Base-by-base conservation (phyloP, 1,140 invertebrate species). In the Pogonus chalceus region DNA sequence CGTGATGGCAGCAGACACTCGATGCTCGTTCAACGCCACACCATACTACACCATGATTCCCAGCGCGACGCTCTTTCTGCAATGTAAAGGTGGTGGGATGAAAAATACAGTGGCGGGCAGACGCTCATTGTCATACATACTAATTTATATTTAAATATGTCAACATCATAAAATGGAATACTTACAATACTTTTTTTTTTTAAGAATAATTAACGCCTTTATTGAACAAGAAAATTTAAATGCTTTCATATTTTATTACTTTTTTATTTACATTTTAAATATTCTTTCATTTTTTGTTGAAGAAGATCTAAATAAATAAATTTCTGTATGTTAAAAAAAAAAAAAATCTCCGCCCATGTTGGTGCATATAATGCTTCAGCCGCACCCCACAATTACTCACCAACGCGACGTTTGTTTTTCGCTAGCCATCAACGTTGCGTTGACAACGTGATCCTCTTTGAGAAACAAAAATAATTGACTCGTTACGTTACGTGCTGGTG, bases 381-480 rank as follows among this genome's bases (percentile, higher is more conserved):
- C 26, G 14, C 26, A 18, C 9, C 37, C 37, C 4, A 16, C 37
- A 43, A 43, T 43, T 43, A 43, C 37, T 43, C 37, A 43, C 18
- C 7, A 16, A 31, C 7, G 18, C 18, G 18, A 43, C 37, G 18
- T 43, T 43, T 43, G 37, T 43, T 43, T 43, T 16, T 16, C 9
- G 18, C 9, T 3, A 43, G 18, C 9, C 37, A 43, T 43, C 37
- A 43, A 43, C 22, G 47, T 10, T 2, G 9, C 47, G 47, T 49
- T 49, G 47, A 49, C 47, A 49, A 9, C 47, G 16, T 49, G 47
- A 49, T 49, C 18, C 21, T 49, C 47, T 49, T 49, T 49, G 20
- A 21, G 47, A 23, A 49, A 49, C 20, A 49, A 49, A 49, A 49
- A 49, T 49, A 49, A 49, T 49, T 49, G 47, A 49, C 47, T 23